Evolutionary conservation across 1,140 invertebrate genomes (phyloP).

Genomic region (Pinna nobilis): DNA sequence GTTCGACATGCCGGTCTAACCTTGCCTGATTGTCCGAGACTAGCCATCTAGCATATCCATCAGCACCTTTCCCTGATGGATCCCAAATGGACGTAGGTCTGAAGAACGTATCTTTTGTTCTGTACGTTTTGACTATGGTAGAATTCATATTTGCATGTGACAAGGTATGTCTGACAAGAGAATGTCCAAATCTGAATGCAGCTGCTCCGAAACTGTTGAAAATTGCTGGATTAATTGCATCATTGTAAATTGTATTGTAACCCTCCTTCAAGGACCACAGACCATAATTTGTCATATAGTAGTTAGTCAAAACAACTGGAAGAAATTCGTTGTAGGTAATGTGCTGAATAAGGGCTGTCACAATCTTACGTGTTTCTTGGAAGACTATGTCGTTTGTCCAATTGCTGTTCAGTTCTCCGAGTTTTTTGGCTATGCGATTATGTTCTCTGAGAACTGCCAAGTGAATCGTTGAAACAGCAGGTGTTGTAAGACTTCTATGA

Average conservation of each 20-base stretch:
- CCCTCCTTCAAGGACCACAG: conserved; percentile 1
- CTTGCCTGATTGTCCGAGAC: background rate
- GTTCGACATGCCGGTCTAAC: background rate
- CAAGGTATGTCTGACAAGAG: conserved; percentile 1
- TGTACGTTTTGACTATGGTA: no score
- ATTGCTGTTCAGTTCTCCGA: conserved; percentile 81
- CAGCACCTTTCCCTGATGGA: background rate
- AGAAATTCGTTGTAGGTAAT: conserved; percentile 96
- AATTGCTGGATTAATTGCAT: conserved; percentile 87
- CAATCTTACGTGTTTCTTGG: conserved; percentile 88
- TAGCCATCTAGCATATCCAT: conserved; percentile 15
- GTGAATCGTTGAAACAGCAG: conserved; percentile 76
- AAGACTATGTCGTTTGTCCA: conserved; percentile 91
- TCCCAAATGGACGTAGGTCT: no score
- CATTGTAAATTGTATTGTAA: conserved; percentile 79
- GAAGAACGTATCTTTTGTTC: no score
- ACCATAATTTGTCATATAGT: conserved; percentile 11
- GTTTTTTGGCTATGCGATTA: conserved; percentile 85
- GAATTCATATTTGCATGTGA: no score
- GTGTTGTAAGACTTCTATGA: conserved; percentile 1
- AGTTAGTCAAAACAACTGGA: conserved; percentile 84
- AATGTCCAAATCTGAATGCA: conserved; percentile 93
- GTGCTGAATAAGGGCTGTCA: conserved; percentile 96
- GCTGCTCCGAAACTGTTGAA: conserved; percentile 96
- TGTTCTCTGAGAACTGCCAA: conserved; percentile 97